These are phyloP conservation scores for Todus mexicanus DNA, from an alignment of 2,797 vertebrate species.

Conservation along the genomic window DNA sequence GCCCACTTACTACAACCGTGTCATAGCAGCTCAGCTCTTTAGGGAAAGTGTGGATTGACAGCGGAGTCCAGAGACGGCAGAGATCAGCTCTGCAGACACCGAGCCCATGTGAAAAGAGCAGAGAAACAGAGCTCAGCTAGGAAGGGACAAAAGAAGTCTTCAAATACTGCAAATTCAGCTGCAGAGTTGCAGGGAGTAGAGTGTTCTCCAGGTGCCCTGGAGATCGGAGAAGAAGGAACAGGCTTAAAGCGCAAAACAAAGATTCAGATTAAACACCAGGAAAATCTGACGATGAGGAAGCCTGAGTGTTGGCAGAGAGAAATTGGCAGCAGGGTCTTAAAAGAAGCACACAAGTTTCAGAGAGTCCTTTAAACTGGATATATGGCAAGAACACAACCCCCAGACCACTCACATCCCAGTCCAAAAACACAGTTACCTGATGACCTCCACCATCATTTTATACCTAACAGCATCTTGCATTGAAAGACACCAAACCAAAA, in stretches of 20 bases:
- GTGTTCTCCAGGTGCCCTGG: background rate
- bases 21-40: background rate
- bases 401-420: too few species aligned
- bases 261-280: background rate
- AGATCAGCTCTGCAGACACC: background rate
- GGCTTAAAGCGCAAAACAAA: background rate
- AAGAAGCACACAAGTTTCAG: background rate
- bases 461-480: background rate
- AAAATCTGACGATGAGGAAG: background rate
- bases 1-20: background rate
- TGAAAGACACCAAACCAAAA: background rate
- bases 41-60: background rate
- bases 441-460: background rate
- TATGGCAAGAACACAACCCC: background rate
- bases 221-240: background rate
- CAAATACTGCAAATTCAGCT: background rate
- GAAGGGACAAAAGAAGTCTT: background rate
- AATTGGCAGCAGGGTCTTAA: background rate
- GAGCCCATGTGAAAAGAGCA: rapidly evolving
- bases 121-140: background rate
- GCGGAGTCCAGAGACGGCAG: background rate
- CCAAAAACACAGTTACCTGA: background rate
- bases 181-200: background rate
- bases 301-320: rapidly evolving
- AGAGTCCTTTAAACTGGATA: background rate